phyloP scores from a whole-genome alignment of 2,888 invertebrate species.

The Macrophya alboannulata region DNA sequence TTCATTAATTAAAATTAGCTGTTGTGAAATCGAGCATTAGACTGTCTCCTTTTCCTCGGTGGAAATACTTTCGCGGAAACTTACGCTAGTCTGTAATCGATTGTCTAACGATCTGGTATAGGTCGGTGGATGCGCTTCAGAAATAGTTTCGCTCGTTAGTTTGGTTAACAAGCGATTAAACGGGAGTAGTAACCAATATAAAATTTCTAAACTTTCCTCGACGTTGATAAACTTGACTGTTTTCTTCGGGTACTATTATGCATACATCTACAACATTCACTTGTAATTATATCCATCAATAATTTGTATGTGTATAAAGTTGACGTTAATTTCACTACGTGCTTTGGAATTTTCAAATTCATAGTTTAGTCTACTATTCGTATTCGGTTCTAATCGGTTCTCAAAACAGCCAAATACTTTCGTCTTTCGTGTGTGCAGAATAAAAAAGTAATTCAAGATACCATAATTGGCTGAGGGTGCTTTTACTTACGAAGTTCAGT shows the following conservation, averaged over 20 bases:
- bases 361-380: not conserved
- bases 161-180: constrained; percentile 18
- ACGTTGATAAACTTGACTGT: constrained; percentile 2
- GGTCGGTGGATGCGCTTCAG: not conserved
- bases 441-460: not conserved
- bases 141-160: constrained; percentile 37
- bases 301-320: no score
- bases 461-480: not conserved
- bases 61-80: constrained; percentile 18
- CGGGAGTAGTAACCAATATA: not conserved
- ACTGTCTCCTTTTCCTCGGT: not conserved
- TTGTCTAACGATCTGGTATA: constrained; percentile 13
- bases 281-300: not conserved
- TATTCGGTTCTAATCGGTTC: no score
- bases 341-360: not conserved
- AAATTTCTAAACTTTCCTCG: constrained; percentile 29
- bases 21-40: not conserved
- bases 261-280: not conserved
- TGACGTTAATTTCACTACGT: not conserved
- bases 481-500: constrained; percentile 72
- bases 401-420: not conserved
- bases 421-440: not conserved
- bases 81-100: not conserved
- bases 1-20: not conserved
- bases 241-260: not conserved